These are phyloP conservation scores for Rallus crepitans DNA, from an alignment of 2,797 vertebrate species.

Conservation along the genomic window DNA sequence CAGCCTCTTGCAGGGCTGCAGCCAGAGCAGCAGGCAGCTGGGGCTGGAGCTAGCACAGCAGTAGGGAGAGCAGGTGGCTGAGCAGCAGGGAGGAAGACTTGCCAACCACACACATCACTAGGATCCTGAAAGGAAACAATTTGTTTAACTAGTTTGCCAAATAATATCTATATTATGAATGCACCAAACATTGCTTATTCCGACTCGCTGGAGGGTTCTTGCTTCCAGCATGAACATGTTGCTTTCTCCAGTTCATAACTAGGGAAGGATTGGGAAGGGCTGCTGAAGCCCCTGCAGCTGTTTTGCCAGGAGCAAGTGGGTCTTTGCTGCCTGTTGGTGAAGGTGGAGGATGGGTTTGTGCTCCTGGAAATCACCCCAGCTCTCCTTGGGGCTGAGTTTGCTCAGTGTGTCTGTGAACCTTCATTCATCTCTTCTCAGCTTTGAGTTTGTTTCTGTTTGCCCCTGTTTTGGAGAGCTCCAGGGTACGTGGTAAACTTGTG, in stretches of 20 bases:
- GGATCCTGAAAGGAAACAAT: conserved; percentile 59
- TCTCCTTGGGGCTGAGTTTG: not conserved
- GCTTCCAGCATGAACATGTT: not conserved
- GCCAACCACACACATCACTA: conserved; percentile 12
- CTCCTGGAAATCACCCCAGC: not conserved
- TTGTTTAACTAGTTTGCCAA: conserved; percentile 64
- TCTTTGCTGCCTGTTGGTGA: not conserved
- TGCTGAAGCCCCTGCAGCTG: not conserved
- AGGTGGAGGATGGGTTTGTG: not conserved
- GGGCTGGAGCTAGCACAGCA: conserved; percentile 24
- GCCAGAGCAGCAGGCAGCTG: not conserved
- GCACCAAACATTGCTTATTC: not conserved
- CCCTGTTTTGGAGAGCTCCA: not conserved
- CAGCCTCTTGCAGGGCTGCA: not conserved
- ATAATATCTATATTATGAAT: conserved; percentile 65
- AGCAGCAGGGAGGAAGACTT: conserved; percentile 47
- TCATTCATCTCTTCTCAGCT: not conserved
- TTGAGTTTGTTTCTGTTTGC: not conserved
- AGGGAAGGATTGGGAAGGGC: not conserved
- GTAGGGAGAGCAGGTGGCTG: conserved; percentile 55
- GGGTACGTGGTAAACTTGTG: not conserved
- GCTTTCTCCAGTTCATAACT: not conserved
- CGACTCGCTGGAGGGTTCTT: not conserved
- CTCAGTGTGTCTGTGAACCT: not conserved
- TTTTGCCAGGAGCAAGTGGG: not conserved